Percentiles rank a stretch among this genome's conserved stretches.
Evolutionary conservation across 2,888 invertebrate genomes (phyloP).

Genomic region (Limnephilus lunatus): DNA sequence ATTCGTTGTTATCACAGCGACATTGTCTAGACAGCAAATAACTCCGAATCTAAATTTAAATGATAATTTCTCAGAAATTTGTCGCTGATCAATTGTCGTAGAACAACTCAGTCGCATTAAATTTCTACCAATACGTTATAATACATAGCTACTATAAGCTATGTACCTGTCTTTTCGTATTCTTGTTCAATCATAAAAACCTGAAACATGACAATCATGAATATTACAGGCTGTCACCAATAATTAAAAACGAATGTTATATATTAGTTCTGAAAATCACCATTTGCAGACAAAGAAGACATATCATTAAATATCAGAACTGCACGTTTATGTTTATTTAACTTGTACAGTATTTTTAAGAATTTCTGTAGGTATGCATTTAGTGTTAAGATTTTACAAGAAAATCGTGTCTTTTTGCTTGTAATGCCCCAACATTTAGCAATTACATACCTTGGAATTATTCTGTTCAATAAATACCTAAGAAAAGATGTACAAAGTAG

Average conservation of each 20-base stretch:
- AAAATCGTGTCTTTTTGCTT: not conserved
- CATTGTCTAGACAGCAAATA: no score
- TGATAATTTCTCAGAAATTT: no score
- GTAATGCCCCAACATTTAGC: not conserved
- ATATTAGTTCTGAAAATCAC: not conserved
- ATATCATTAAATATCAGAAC: not conserved
- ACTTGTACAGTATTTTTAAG: not conserved
- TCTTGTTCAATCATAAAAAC: not conserved
- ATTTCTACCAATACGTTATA: not conserved
- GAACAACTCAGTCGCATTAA: no score
- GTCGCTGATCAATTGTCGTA: no score
- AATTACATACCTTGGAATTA: not conserved
- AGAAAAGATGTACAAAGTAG: not conserved
- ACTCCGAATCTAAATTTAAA: no score
- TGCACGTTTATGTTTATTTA: slow-evolving; percentile 1
- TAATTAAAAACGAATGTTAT: not conserved
- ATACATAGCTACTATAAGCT: not conserved
- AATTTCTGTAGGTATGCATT: not conserved
- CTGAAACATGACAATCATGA: not conserved
- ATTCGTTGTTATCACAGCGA: no score
- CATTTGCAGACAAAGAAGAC: slow-evolving; percentile 2
- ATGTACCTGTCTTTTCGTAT: not conserved
- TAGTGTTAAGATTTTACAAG: not conserved
- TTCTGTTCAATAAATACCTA: not conserved
- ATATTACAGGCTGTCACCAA: not conserved